Base-by-base conservation (phyloP, 2,797 vertebrate species). In the Myiotriccus ornatus region DNA sequence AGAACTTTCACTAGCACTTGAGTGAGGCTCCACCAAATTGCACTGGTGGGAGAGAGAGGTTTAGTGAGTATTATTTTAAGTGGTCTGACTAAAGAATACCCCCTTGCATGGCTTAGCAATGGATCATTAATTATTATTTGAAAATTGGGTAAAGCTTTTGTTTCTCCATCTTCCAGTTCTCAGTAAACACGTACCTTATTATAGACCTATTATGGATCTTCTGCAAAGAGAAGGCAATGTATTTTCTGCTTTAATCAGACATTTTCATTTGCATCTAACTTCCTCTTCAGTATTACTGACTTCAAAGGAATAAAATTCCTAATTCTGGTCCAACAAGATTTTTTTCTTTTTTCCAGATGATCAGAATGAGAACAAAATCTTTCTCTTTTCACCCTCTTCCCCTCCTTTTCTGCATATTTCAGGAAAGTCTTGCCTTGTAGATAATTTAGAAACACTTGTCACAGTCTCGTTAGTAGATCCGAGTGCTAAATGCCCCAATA, bases 251-350 rank as follows among this genome's bases (percentile, higher is more conserved):
- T 89, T 64, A 90, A 94, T 73, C 50, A 79, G 37, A 15, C 6
- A 7, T 81, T 94, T 91, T 63, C 21, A 59, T 92, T 91, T 86
- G 50, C 82, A 78, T 81, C 27, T 34, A 32, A 27, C 75, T 83
- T 92, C 79, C 71, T 71, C 27, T 67, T 83, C 44, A 92, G 32
- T 1, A 3, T 56, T 69, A 59, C 18, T 57, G 49, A 65, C 82
- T 87, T 69, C 73, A 87, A 84, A 69, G 65, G 77, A 78, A 67
- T 91, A 68, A 83, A 89, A 77, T 78, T 87, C 90, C 55, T 59
- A 70, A 74, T 89, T 85, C 82, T 83, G 14, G 34, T 89, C 50
- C 59, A 84, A 91, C n/a, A 74, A 63, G 68, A 83, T 12, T 50
- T 41, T 71, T 46, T 27, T 60, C n/a, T 49, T 63, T 74, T 81